phyloP scores from a whole-genome alignment of 1,140 invertebrate genomes.

The Monomorium pharaonis region DNA sequence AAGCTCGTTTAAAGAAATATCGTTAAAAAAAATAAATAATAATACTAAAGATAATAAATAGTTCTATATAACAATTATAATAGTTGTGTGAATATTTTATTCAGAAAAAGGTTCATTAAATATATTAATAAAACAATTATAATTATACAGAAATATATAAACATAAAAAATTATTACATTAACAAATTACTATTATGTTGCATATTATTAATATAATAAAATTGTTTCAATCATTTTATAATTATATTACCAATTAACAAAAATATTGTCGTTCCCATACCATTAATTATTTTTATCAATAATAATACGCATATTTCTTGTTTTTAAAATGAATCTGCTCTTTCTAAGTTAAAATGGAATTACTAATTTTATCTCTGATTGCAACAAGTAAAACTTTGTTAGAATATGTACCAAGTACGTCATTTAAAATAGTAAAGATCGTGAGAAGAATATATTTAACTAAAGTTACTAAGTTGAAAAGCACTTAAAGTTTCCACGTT shows the following conservation, averaged over 20 bases:
- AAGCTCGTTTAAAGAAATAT: background rate
- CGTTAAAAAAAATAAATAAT: background rate
- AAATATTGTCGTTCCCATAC: too few relatives aligned
- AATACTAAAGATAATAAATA: background rate
- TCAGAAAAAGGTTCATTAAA: background rate
- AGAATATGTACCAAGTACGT: slow-evolving; percentile 1
- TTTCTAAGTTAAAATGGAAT: background rate
- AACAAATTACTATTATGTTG: too few relatives aligned
- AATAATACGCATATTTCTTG: too few relatives aligned
- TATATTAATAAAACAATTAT: too few relatives aligned
- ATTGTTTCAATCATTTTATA: too few relatives aligned
- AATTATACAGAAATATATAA: too few relatives aligned
- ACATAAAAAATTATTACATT: too few relatives aligned
- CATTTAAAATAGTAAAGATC: background rate
- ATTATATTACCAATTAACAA: too few relatives aligned
- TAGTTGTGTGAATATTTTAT: background rate
- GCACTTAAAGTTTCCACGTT: background rate
- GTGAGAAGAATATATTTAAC: background rate
- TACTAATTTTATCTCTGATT: background rate
- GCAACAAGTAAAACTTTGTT: background rate
- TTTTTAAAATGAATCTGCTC: background rate
- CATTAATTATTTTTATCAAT: too few relatives aligned
- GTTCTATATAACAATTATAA: background rate
- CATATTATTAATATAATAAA: too few relatives aligned
- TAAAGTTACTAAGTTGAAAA: background rate